phyloP scores from a whole-genome alignment of 1,140 invertebrate genomes.

The Drosophila trapezifrons region DNA sequence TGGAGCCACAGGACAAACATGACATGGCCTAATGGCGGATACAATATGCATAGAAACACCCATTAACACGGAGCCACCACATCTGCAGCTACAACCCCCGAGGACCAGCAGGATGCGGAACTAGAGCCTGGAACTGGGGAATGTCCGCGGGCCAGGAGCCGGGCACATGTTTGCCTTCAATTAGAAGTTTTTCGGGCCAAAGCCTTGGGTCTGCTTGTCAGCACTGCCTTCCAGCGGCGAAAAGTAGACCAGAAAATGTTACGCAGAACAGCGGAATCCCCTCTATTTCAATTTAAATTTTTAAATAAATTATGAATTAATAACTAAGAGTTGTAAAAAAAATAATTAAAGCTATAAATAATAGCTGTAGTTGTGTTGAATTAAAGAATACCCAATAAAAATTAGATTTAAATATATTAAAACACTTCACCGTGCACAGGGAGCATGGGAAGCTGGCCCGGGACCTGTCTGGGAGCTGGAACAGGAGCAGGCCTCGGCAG shows the following conservation, averaged over 20 bases:
- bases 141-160: conserved; percentile 4
- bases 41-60: conserved; percentile 32
- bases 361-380: too few species aligned
- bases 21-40: conserved; percentile 46
- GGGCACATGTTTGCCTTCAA: conserved; percentile 76
- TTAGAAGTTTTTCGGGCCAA: conserved; percentile 66
- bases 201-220: conserved; percentile 57
- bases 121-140: conserved; percentile 3
- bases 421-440: not conserved
- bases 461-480: not conserved
- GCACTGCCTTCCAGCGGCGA: conserved; percentile 26
- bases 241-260: conserved; percentile 29
- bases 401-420: not conserved
- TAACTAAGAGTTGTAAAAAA: not conserved
- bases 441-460: too few species aligned
- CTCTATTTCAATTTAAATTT: not conserved
- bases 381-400: not conserved
- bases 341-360: too few species aligned
- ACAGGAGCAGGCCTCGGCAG: not conserved
- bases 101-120: conserved; percentile 4
- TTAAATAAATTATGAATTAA: not conserved
- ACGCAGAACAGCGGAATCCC: not conserved
- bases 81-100: too few species aligned
- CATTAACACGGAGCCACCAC: conserved; percentile 24
- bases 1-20: conserved; percentile 41